These are phyloP conservation scores for Peromyscus melanophrys DNA, from an alignment of 2,797 vertebrate species.

Conservation along the genomic window DNA sequence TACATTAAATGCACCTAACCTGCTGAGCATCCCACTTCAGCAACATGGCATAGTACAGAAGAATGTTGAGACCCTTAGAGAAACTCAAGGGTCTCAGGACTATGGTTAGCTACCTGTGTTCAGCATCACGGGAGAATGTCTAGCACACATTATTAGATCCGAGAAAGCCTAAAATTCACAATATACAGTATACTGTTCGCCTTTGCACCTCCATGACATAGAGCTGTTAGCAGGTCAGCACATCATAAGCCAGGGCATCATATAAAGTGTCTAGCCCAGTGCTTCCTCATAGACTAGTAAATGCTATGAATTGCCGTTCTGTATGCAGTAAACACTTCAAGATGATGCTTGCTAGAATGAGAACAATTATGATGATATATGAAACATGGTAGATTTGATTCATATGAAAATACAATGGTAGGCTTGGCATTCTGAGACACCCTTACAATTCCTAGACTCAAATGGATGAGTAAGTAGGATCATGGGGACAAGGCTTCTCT, in stretches of 20 bases:
- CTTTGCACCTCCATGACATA: background rate
- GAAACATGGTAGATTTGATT: conserved; percentile 28
- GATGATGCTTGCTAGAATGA: background rate
- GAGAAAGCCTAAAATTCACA: background rate
- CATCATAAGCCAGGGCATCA: background rate
- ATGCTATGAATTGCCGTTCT: no score
- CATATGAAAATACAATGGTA: background rate
- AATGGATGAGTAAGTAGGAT: background rate
- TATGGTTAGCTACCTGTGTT: background rate
- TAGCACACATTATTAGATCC: background rate
- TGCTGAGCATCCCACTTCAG: background rate
- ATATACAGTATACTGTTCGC: fast-evolving
- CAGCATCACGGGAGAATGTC: no score
- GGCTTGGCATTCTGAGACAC: background rate
- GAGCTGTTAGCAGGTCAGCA: background rate
- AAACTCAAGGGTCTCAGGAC: background rate
- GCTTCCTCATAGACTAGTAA: background rate
- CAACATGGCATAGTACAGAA: background rate
- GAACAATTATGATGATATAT: background rate
- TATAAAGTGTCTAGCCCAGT: background rate
- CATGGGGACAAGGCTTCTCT: background rate
- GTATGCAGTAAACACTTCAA: background rate
- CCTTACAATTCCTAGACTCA: background rate
- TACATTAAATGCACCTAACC: no score
- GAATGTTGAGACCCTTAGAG: background rate